Conservation (phyloP, 2,888 invertebrate genomes). For the Apamea monoglypha region DNA sequence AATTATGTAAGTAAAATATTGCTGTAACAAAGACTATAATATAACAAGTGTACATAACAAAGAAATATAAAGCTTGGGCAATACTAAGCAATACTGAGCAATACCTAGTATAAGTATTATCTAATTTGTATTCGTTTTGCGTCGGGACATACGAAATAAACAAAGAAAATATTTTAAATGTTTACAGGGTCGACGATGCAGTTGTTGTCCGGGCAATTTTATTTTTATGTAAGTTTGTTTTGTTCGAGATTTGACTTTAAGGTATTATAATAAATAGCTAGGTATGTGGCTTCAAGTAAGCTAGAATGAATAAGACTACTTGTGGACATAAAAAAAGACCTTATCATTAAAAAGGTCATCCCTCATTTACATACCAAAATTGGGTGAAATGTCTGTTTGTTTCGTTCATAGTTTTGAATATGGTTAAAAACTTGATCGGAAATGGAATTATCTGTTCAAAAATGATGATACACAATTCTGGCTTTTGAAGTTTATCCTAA, state of each 20-base stretch:
- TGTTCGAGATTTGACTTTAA: background rate
- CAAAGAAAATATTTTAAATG: slow-evolving; percentile 50
- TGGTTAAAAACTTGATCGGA: background rate
- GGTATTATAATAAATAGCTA: background rate
- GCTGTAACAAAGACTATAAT: background rate
- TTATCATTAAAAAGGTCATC: background rate
- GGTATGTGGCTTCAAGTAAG: background rate
- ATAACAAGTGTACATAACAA: slow-evolving; percentile 3
- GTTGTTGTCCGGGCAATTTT: slow-evolving; percentile 20
- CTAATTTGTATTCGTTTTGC: slow-evolving; percentile 54
- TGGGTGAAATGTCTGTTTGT: background rate
- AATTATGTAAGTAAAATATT: slow-evolving; percentile 24
- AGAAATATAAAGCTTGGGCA: slow-evolving; percentile 26
- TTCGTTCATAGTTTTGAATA: background rate
- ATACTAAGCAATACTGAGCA: background rate
- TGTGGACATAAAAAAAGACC: background rate
- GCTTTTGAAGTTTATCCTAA: background rate
- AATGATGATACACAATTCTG: background rate
- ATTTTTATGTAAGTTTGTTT: background rate
- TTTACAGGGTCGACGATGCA: slow-evolving; percentile 1
- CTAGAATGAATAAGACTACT: background rate
- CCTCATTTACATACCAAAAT: background rate
- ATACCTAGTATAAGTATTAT: slow-evolving; percentile 13
- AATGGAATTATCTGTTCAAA: background rate
- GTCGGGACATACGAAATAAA: slow-evolving; percentile 39